Evolutionary conservation across 2,888 invertebrate species (phyloP).

Genomic region (Meloe dianella): DNA sequence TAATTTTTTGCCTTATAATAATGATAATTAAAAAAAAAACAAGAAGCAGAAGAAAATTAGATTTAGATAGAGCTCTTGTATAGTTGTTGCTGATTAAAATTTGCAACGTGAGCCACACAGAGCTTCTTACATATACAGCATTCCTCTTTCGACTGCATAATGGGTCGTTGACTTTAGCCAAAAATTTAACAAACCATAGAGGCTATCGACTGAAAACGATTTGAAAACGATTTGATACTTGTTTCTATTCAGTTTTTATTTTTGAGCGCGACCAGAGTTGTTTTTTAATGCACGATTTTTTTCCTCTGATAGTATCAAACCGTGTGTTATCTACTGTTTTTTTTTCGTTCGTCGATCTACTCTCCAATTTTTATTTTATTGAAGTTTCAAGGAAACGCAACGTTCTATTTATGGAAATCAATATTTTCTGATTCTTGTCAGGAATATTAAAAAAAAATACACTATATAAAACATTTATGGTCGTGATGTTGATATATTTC

Average conservation of each 20-base stretch:
- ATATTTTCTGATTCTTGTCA: constrained; percentile 3
- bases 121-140: neutral
- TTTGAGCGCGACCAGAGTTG: neutral
- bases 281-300: neutral
- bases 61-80: too few relatives aligned
- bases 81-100: constrained; percentile 4
- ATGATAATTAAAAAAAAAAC: too few relatives aligned
- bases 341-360: neutral
- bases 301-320: neutral
- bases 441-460: constrained; percentile 7
- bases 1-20: neutral
- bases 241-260: neutral
- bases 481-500: constrained; percentile 5
- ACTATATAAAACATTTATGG: constrained; percentile 7
- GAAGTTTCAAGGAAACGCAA: constrained; percentile 1
- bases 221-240: neutral
- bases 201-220: neutral
- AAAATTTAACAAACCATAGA: neutral
- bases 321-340: neutral
- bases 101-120: neutral
- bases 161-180: constrained; percentile 2
- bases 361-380: constrained; percentile 5
- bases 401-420: constrained; percentile 1
- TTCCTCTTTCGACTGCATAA: constrained; percentile 5
- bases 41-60: neutral